Percentiles rank a stretch among this genome's conserved stretches.
Conservation (phyloP, 1,140 invertebrate species). For the Drosophila sucinea region DNA sequence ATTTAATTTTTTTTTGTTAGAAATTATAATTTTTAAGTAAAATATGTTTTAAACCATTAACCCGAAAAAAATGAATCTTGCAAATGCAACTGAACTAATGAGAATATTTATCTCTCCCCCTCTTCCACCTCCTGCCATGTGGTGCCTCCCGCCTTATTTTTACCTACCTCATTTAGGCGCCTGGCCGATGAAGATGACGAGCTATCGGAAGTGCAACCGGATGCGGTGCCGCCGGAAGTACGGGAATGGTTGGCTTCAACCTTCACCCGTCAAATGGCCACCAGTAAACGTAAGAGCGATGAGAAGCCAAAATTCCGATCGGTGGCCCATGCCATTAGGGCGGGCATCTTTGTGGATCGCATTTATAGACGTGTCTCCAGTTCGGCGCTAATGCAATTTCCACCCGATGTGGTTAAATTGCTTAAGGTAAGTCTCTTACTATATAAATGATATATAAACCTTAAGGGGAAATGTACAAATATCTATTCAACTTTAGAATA, state of each 20-base stretch:
- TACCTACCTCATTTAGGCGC: constrained; percentile 84
- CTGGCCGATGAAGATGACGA: constrained; percentile 96
- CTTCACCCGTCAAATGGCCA: constrained; percentile 95
- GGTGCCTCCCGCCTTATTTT: constrained; percentile 2
- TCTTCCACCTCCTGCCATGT: background rate
- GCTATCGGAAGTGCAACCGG: constrained; percentile 96
- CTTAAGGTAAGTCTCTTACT: constrained; percentile 89
- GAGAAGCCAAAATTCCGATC: constrained; percentile 95
- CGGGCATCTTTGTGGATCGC: constrained; percentile 98
- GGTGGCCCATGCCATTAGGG: constrained; percentile 98
- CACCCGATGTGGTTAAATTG: constrained; percentile 92
- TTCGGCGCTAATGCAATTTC: constrained; percentile 94
- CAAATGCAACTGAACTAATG: constrained; percentile 48
- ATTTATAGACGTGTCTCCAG: constrained; percentile 95
- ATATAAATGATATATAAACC: background rate
- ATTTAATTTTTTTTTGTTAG: constrained; percentile 30
- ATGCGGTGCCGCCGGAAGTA: constrained; percentile 97
- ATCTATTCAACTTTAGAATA: too few species aligned
- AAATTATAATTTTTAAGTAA: constrained; percentile 27
- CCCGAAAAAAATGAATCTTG: constrained; percentile 6
- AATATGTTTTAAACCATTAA: constrained; percentile 54
- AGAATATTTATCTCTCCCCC: constrained; percentile 34
- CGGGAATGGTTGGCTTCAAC: constrained; percentile 98
- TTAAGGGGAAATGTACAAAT: background rate
- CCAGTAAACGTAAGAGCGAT: constrained; percentile 88